phyloP scores from a whole-genome alignment of 2,888 invertebrate species.

The Chromoteleia sp. region DNA sequence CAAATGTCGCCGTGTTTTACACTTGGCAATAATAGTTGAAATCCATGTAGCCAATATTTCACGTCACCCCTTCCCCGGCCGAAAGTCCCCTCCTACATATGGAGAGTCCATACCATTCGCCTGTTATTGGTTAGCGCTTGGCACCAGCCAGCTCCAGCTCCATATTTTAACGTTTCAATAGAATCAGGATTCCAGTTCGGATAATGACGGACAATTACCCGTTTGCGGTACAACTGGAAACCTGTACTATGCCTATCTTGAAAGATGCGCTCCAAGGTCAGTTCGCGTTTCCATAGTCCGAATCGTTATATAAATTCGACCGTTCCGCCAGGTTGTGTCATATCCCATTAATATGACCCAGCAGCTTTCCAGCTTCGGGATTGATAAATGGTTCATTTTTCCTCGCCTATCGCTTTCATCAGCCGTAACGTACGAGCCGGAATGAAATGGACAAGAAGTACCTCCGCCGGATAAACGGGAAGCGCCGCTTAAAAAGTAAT shows the following conservation, averaged over 20 bases:
- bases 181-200: conserved; percentile 53
- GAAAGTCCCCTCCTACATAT: conserved; percentile 68
- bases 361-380: not conserved
- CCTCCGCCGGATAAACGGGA: conserved; percentile 27
- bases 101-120: conserved; percentile 69
- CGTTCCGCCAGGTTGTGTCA: not conserved
- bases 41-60: conserved; percentile 85
- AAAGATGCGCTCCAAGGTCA: conserved; percentile 22
- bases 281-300: not conserved
- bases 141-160: conserved; percentile 37
- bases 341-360: conserved; percentile 35
- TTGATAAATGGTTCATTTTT: conserved; percentile 54
- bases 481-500: conserved; percentile 76
- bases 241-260: conserved; percentile 8
- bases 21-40: conserved; percentile 85
- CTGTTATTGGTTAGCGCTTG: conserved; percentile 75
- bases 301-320: conserved; percentile 22
- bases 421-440: not conserved
- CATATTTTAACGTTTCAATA: conserved; percentile 69
- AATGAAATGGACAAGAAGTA: conserved; percentile 25
- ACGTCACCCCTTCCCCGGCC: conserved; percentile 77
- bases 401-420: conserved; percentile 25
- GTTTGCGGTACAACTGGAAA: conserved; percentile 5
- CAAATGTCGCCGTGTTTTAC: conserved; percentile 85
- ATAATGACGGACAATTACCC: conserved; percentile 17